phyloP scores from a whole-genome alignment of 1,140 invertebrate genomes.

The Ceratina japonica region DNA sequence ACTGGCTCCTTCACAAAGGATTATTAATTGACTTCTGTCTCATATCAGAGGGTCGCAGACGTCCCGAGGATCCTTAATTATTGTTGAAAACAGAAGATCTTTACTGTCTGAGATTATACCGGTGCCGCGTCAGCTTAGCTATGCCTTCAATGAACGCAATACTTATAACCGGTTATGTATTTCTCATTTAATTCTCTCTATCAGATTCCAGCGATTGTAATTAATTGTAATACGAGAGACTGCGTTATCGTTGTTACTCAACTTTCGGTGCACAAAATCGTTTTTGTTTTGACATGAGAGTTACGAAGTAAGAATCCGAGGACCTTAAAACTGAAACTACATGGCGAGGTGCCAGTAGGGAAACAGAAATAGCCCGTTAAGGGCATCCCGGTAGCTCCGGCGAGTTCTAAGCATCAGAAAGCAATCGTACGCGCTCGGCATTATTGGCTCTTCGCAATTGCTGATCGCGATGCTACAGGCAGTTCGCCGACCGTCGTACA shows the following conservation, averaged over 20 bases:
- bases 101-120: conserved; percentile 48
- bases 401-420: neutral
- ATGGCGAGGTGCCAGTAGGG: neutral
- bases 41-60: conserved; percentile 64
- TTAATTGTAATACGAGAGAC: too few species aligned
- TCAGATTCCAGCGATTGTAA: neutral
- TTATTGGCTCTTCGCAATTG: conserved; percentile 2
- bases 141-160: conserved; percentile 28
- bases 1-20: conserved; percentile 65
- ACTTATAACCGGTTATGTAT: conserved; percentile 39
- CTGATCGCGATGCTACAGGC: neutral
- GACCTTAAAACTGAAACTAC: neutral
- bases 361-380: neutral
- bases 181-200: neutral
- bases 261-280: too few species aligned
- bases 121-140: conserved; percentile 14
- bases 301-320: too few species aligned
- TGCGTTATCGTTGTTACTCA: too few species aligned
- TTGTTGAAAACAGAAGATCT: conserved; percentile 60
- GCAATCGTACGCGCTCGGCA: neutral
- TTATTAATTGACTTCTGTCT: conserved; percentile 69
- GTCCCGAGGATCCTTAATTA: conserved; percentile 63
- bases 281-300: too few species aligned
- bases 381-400: too few species aligned
- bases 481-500: neutral